Evolutionary conservation across 2,888 invertebrate genomes (phyloP).

Genomic region (Epirrhoe alternata): DNA sequence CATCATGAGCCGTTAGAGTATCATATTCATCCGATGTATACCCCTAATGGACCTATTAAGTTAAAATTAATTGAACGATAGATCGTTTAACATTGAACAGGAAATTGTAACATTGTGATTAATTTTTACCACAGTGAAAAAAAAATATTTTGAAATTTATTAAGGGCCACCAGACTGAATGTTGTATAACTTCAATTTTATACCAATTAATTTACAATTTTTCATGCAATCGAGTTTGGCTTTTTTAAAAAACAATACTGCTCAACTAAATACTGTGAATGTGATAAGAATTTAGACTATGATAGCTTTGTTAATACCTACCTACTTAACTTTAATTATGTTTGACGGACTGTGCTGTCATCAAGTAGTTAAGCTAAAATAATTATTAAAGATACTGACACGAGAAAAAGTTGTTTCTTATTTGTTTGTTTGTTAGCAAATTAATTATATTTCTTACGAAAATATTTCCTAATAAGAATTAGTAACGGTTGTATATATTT

Average conservation of each 20-base stretch:
- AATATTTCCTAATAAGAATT: too few relatives aligned
- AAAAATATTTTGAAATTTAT: neutral
- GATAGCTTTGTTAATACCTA: too few relatives aligned
- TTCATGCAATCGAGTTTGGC: too few relatives aligned
- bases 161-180: neutral
- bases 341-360: too few relatives aligned
- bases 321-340: too few relatives aligned
- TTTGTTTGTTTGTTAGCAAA: too few relatives aligned
- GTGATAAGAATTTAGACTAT: neutral
- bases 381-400: too few relatives aligned
- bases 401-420: too few relatives aligned
- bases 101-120: neutral
- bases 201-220: neutral
- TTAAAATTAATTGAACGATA: conserved; percentile 84
- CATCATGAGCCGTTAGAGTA: conserved; percentile 87
- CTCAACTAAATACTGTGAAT: neutral
- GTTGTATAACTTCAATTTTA: neutral
- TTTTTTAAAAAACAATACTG: neutral
- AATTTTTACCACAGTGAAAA: neutral
- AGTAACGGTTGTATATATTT: too few relatives aligned
- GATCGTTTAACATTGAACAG: neutral
- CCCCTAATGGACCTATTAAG: conserved; percentile 88
- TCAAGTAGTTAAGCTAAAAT: too few relatives aligned
- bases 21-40: conserved; percentile 88
- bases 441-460: too few relatives aligned